Conservation (phyloP, 1,140 invertebrate species). For the Eriosoma lanigerum region DNA sequence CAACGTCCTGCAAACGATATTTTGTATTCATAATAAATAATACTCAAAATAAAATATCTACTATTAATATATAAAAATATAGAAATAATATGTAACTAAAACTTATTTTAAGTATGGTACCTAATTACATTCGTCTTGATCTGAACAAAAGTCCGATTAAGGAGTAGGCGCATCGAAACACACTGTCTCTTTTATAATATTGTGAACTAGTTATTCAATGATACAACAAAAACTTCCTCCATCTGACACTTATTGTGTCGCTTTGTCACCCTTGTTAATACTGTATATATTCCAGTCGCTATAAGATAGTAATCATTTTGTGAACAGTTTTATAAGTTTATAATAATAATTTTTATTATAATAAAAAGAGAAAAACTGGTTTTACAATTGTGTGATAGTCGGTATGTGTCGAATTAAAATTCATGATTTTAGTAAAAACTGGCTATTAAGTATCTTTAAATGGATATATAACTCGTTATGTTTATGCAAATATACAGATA, state of each 20-base stretch:
- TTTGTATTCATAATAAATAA: background rate
- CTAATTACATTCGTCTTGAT: background rate
- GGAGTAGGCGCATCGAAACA: background rate
- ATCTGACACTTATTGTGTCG: slow-evolving; percentile 26
- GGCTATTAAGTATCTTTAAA: background rate
- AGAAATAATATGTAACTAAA: background rate
- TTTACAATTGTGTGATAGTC: background rate
- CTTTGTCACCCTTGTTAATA: slow-evolving; percentile 47
- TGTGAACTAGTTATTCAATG: slow-evolving; percentile 18
- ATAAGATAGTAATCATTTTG: background rate
- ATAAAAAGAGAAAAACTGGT: slow-evolving; percentile 20
- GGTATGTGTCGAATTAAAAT: background rate
- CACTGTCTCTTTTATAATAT: slow-evolving; percentile 28
- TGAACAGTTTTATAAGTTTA: background rate
- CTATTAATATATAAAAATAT: background rate
- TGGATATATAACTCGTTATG: background rate
- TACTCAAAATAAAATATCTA: background rate
- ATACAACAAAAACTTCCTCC: slow-evolving; percentile 13
- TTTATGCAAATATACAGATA: background rate
- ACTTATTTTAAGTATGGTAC: background rate
- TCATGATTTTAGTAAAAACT: background rate
- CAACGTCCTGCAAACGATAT: background rate
- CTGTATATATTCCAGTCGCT: background rate
- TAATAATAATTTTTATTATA: background rate
- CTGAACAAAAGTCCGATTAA: background rate